phyloP scores from a whole-genome alignment of 2,888 invertebrate species.

The Sympetrum striolatum region DNA sequence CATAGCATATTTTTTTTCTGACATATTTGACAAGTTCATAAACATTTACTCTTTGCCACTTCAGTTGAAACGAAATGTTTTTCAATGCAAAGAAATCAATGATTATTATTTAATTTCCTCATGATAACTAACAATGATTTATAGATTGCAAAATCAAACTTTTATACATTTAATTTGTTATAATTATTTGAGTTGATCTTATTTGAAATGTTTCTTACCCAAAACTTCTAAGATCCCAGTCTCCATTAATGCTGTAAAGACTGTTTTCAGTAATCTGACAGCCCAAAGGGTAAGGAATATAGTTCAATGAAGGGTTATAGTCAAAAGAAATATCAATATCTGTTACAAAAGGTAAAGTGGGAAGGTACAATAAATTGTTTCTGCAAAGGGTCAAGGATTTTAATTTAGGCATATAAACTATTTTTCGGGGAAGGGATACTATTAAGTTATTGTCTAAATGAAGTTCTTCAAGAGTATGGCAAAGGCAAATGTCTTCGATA shows the following conservation, averaged over 20 bases:
- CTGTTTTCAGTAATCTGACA: conserved; percentile 19
- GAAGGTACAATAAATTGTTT: conserved; percentile 4
- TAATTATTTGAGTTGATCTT: too few relatives aligned
- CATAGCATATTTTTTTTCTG: too few relatives aligned
- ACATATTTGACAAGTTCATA: too few relatives aligned
- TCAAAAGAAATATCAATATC: conserved; percentile 21
- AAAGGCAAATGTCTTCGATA: conserved; percentile 21
- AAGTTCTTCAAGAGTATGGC: conserved; percentile 25
- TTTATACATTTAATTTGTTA: not conserved
- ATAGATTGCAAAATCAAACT: too few relatives aligned
- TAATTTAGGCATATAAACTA: conserved; percentile 18
- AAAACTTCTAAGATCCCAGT: not conserved
- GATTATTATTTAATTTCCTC: too few relatives aligned
- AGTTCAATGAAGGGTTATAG: conserved; percentile 15
- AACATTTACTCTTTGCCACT: too few relatives aligned
- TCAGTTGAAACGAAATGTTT: too few relatives aligned
- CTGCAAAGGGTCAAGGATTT: conserved; percentile 15
- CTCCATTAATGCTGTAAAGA: not conserved
- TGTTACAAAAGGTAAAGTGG: not conserved
- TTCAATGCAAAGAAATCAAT: too few relatives aligned
- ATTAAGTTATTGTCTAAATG: conserved; percentile 23
- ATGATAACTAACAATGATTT: too few relatives aligned
- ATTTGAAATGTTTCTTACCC: not conserved
- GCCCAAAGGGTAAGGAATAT: conserved; percentile 14
- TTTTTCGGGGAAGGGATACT: not conserved